phyloP scores from a whole-genome alignment of 23 tunicate genomes.

The Aplidium turbinatum region DNA sequence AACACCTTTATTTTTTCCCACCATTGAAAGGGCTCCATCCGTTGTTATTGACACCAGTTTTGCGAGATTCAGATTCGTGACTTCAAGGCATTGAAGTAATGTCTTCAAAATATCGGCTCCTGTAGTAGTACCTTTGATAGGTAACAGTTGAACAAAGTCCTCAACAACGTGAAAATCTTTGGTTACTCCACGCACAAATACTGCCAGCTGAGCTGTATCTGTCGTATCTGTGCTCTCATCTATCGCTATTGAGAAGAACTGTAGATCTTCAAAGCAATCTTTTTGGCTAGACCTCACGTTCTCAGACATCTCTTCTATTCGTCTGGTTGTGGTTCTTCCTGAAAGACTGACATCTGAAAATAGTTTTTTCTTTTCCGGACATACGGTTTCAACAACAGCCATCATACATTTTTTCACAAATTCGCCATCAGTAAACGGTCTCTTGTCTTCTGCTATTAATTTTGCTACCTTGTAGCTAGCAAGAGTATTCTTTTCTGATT shows the following conservation, averaged over 20 bases:
- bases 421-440: conserved; percentile 83
- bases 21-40: conserved; percentile 59
- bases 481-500: conserved; percentile 48
- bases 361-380: conserved; percentile 67
- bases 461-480: conserved; percentile 76
- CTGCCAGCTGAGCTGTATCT: conserved; percentile 46
- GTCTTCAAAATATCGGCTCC: conserved; percentile 69
- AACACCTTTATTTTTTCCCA: conserved; percentile 53
- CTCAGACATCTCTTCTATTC: conserved; percentile 76
- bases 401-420: conserved; percentile 74
- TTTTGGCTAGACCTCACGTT: conserved; percentile 58
- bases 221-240: conserved; percentile 60
- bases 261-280: conserved; percentile 55
- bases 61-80: conserved; percentile 53
- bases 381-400: conserved; percentile 69
- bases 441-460: conserved; percentile 72
- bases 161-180: conserved; percentile 72
- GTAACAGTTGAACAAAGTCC: conserved; percentile 66
- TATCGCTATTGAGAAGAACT: conserved; percentile 76
- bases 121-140: conserved; percentile 70
- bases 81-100: conserved; percentile 60
- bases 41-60: conserved; percentile 50
- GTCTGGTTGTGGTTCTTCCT: conserved; percentile 75
- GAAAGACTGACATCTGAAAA: conserved; percentile 80
- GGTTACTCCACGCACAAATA: conserved; percentile 53